These are phyloP conservation scores for Tinea semifulvella DNA, from an alignment of 2,888 invertebrate genomes.

Conservation along the genomic window DNA sequence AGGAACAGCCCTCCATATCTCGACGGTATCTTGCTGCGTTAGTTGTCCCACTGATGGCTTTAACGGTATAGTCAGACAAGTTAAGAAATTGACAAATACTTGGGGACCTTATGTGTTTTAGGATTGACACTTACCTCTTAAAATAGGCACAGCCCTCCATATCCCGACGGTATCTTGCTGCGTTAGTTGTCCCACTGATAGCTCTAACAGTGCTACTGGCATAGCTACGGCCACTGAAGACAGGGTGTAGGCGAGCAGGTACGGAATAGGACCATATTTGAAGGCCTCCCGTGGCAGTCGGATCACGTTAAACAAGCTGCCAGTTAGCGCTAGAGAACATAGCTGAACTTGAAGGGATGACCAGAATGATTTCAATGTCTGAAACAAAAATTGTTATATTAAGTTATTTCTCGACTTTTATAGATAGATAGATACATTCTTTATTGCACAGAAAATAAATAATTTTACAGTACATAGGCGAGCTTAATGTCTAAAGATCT, in stretches of 20 bases:
- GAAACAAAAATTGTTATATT: conserved; percentile 25
- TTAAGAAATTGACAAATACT: too few relatives aligned
- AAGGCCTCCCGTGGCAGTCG: conserved; percentile 68
- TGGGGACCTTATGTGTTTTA: too few relatives aligned
- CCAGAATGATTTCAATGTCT: conserved; percentile 45
- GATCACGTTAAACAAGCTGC: conserved; percentile 69
- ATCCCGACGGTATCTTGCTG: conserved; percentile 73
- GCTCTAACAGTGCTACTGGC: conserved; percentile 68
- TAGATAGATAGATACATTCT: too few relatives aligned
- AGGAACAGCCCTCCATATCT: conserved; percentile 73
- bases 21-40: conserved; percentile 72
- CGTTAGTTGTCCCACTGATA: conserved; percentile 72
- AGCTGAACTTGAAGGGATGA: conserved; percentile 37
- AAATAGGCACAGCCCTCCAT: conserved; percentile 73
- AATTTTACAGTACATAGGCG: too few relatives aligned
- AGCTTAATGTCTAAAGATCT: too few relatives aligned
- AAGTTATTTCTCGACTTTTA: too few relatives aligned
- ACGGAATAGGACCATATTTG: conserved; percentile 69
- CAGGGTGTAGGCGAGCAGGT: conserved; percentile 67
- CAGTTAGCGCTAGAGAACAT: conserved; percentile 68
- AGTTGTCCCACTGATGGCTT: conserved; percentile 73
- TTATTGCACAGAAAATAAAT: too few relatives aligned
- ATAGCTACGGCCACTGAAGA: conserved; percentile 67
- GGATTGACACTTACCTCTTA: too few relatives aligned
- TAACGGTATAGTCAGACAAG: too few relatives aligned